Conservation (phyloP, 2,113 vertebrate genomes). For the Macquaria australasica region DNA sequence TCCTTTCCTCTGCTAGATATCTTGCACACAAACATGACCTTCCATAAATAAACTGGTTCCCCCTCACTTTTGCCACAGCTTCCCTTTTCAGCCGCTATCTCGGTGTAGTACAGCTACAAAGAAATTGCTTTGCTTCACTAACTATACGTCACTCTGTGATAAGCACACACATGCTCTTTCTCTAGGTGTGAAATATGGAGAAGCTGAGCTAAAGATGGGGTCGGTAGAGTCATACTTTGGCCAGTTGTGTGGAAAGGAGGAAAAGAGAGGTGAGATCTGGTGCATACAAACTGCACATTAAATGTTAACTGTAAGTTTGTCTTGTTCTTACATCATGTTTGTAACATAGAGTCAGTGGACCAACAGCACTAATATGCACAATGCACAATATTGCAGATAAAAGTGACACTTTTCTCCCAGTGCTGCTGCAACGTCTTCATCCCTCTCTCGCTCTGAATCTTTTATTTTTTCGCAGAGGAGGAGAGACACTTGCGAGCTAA, state of each 20-base stretch:
- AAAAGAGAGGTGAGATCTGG: constrained; percentile 81
- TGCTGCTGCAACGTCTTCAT: neutral
- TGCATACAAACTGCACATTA: too few species aligned
- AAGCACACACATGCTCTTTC: neutral
- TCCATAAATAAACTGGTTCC: constrained; percentile 20
- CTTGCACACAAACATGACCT: neutral
- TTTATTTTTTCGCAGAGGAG: constrained; percentile 79
- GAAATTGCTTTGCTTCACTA: neutral
- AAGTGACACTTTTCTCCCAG: neutral
- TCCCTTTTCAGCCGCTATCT: neutral
- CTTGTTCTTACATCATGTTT: neutral
- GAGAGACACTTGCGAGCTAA: constrained; percentile 90
- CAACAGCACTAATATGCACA: neutral
- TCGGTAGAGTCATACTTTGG: constrained; percentile 81
- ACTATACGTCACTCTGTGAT: neutral
- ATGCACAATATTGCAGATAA: too few species aligned
- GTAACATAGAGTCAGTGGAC: neutral
- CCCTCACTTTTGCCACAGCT: constrained; percentile 13
- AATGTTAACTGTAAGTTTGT: neutral
- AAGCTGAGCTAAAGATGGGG: constrained; percentile 79
- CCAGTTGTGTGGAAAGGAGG: constrained; percentile 76
- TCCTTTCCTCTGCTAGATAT: neutral
- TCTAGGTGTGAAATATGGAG: constrained; percentile 81
- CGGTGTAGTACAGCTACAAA: neutral
- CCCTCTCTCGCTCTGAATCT: neutral